Evolutionary conservation across 2,113 vertebrate species (phyloP).

Genomic region (Nestor notabilis): DNA sequence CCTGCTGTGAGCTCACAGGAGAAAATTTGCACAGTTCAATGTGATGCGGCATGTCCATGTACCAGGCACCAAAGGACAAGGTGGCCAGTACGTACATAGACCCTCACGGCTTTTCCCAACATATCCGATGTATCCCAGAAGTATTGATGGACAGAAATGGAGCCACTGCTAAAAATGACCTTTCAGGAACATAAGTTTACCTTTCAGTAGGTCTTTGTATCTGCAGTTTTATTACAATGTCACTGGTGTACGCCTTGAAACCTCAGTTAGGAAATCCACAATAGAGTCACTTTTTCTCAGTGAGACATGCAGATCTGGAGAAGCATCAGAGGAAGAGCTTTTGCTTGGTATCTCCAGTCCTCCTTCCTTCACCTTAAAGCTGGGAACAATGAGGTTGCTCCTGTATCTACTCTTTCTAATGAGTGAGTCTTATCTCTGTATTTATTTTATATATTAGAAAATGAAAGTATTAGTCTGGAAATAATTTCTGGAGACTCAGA

Average conservation of each 20-base stretch:
- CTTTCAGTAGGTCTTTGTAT: background rate
- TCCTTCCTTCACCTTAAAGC: background rate
- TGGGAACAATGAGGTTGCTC: background rate
- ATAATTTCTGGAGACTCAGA: background rate
- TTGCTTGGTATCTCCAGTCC: background rate
- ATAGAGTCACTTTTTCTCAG: background rate
- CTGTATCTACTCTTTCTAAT: background rate
- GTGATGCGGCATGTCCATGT: fast-evolving
- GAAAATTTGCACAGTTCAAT: background rate
- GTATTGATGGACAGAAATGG: background rate
- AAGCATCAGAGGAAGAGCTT: background rate
- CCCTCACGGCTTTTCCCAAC: background rate
- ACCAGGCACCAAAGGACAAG: background rate
- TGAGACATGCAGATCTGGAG: background rate
- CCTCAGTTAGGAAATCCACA: background rate
- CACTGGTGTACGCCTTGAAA: background rate
- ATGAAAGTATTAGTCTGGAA: background rate
- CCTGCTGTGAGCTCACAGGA: background rate
- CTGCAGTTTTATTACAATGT: background rate
- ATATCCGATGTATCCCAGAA: background rate
- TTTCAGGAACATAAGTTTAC: background rate
- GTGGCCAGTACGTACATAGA: background rate
- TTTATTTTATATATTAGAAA: background rate
- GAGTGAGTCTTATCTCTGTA: background rate
- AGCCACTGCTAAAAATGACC: background rate